Conservation (phyloP, 1,140 invertebrate genomes). For the Achatina immaculata region DNA sequence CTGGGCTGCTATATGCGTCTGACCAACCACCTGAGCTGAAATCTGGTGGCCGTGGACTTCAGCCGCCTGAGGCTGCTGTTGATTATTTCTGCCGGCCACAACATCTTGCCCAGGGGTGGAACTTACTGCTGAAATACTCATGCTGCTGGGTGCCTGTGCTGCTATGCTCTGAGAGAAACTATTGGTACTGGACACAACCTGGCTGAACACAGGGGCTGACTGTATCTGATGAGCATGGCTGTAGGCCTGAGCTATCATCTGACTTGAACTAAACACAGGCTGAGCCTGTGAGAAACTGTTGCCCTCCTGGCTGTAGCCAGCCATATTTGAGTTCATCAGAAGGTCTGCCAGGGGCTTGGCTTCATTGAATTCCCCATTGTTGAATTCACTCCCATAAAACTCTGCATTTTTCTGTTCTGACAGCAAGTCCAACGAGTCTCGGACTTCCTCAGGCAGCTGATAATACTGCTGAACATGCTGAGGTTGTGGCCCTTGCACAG, state of each 20-base stretch:
- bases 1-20: slow-evolving; percentile 6
- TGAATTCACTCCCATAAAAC: slow-evolving; percentile 40
- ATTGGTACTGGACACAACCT: slow-evolving; percentile 34
- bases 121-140: slow-evolving; percentile 35
- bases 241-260: slow-evolving; percentile 48
- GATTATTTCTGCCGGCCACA: neutral
- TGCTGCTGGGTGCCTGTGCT: slow-evolving; percentile 28
- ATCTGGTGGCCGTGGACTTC: slow-evolving; percentile 34
- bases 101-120: slow-evolving; percentile 23
- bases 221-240: slow-evolving; percentile 45
- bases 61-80: slow-evolving; percentile 36
- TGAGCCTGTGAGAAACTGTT: slow-evolving; percentile 29
- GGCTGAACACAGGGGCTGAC: slow-evolving; percentile 29
- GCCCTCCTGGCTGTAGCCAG: slow-evolving; percentile 42
- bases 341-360: slow-evolving; percentile 44
- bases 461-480: slow-evolving; percentile 40
- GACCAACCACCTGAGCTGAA: slow-evolving; percentile 18
- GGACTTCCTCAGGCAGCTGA: slow-evolving; percentile 42
- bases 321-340: slow-evolving; percentile 41
- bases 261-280: slow-evolving; percentile 32
- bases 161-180: slow-evolving; percentile 24
- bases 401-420: slow-evolving; percentile 36
- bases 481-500: neutral
- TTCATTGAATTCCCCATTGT: slow-evolving; percentile 40
- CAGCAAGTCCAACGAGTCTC: slow-evolving; percentile 42